Percentiles rank a stretch among this genome's conserved stretches.
Evolutionary conservation across 2,113 vertebrate species (phyloP).

Genomic region (Sciurus niger): DNA sequence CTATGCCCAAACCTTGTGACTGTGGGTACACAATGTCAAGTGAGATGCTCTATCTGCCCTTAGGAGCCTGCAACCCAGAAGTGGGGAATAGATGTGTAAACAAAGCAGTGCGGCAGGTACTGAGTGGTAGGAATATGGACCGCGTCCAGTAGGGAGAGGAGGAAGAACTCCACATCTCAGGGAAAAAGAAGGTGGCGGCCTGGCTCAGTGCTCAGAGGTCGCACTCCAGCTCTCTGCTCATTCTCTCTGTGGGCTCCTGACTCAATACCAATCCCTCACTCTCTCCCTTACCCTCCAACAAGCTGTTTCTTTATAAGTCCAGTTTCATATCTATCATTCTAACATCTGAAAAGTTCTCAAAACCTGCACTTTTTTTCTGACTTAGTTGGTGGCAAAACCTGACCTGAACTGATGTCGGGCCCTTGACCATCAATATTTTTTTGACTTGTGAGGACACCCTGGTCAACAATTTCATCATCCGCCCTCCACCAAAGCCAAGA

Average conservation of each 20-base stretch:
- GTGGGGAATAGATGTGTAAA: not conserved
- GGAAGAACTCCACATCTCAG: not conserved
- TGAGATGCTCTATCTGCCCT: not conserved
- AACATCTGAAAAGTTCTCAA: not conserved
- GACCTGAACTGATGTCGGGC: not conserved
- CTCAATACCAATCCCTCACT: too few species aligned
- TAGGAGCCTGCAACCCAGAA: not conserved
- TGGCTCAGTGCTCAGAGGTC: not conserved
- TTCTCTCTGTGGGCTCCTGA: not conserved
- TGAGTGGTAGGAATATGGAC: not conserved
- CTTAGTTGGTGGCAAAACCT: not conserved
- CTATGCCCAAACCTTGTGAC: not conserved
- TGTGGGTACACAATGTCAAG: not conserved
- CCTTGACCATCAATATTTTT: not conserved
- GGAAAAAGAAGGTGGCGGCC: not conserved
- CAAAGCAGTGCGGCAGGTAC: not conserved
- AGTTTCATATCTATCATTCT: not conserved
- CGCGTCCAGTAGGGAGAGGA: rapidly evolving
- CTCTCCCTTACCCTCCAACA: not conserved
- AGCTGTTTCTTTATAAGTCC: not conserved
- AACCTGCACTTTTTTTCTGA: not conserved
- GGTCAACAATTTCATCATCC: not conserved
- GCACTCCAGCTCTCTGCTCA: not conserved
- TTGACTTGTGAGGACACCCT: not conserved
- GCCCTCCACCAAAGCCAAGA: not conserved